A percentile compares a stretch with the other conserved stretches of the same genome.
Evolutionary conservation across 2,113 vertebrate genomes (phyloP).

Genomic region (Bostrychus sinensis): DNA sequence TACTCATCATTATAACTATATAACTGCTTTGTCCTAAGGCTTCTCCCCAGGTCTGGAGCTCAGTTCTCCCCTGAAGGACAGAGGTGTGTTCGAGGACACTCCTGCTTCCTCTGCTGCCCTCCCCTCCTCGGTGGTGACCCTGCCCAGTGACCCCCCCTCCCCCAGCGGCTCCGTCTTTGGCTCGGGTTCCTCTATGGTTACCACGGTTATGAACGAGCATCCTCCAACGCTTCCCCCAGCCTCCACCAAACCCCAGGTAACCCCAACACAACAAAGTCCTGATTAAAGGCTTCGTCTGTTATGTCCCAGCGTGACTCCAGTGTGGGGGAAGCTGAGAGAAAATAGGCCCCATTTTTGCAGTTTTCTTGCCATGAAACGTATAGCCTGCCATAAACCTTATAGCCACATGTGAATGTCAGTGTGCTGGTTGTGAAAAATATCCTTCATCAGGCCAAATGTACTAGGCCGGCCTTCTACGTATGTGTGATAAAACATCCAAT

Average conservation of each 20-base stretch:
- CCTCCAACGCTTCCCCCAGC: conserved; percentile 83
- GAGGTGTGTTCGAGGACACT: conserved; percentile 56
- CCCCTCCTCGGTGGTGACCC: conserved; percentile 54
- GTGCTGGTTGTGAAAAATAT: conserved; percentile 39
- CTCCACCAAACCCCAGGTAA: conserved; percentile 88
- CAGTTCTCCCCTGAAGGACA: conserved; percentile 81
- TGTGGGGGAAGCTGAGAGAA: conserved; percentile 31
- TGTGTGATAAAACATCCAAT: conserved; percentile 10
- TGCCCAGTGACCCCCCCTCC: conserved; percentile 64
- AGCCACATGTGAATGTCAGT: conserved; percentile 34
- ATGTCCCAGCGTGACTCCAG: conserved; percentile 47
- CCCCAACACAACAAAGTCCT: conserved; percentile 33
- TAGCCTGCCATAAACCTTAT: conserved; percentile 50
- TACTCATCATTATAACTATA: not conserved
- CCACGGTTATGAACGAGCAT: conserved; percentile 83
- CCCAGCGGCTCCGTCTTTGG: conserved; percentile 58
- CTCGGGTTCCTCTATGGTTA: conserved; percentile 77
- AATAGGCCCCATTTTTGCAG: conserved; percentile 47
- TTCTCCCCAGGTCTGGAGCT: conserved; percentile 75
- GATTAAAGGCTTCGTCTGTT: conserved; percentile 55
- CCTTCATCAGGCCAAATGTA: conserved; percentile 16
- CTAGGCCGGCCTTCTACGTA: conserved; percentile 11
- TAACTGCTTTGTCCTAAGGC: conserved; percentile 71
- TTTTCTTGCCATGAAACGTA: conserved; percentile 46
- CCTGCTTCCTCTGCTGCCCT: conserved; percentile 42